Conservation (phyloP, 2,888 invertebrate species). For the Lasioglossum pauxillum region DNA sequence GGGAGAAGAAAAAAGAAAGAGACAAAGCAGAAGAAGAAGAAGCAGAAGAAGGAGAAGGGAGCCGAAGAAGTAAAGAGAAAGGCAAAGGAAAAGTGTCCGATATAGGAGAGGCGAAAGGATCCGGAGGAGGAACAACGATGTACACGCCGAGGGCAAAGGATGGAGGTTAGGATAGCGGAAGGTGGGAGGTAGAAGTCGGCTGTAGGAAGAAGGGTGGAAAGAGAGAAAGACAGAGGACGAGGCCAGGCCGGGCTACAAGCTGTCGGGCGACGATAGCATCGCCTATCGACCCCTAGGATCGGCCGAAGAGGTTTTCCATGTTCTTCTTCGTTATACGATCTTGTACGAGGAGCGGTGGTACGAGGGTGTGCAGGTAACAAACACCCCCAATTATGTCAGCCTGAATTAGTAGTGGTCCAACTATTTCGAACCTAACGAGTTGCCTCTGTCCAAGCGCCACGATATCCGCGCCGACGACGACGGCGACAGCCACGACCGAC, state of each 20-base stretch:
- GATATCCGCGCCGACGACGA: slow-evolving; percentile 5
- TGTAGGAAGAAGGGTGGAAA: slow-evolving; percentile 38
- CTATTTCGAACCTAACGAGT: slow-evolving; percentile 82
- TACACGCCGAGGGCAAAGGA: slow-evolving; percentile 40
- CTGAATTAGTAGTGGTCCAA: slow-evolving; percentile 83
- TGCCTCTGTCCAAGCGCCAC: slow-evolving; percentile 63
- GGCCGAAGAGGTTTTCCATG: slow-evolving; percentile 84
- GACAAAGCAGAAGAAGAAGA: slow-evolving; percentile 28
- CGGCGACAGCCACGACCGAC: background rate
- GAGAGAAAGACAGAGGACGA: slow-evolving; percentile 63
- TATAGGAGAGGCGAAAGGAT: slow-evolving; percentile 43
- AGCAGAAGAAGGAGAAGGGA: slow-evolving; percentile 22
- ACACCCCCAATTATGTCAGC: slow-evolving; percentile 84
- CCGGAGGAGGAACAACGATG: slow-evolving; percentile 49
- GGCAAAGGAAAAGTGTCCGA: slow-evolving; percentile 40
- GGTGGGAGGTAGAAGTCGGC: slow-evolving; percentile 42
- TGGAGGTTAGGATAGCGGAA: slow-evolving; percentile 47
- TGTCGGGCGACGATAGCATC: slow-evolving; percentile 83
- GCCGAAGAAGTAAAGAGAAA: slow-evolving; percentile 28
- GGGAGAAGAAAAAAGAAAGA: background rate
- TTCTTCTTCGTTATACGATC: slow-evolving; percentile 84
- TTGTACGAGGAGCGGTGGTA: slow-evolving; percentile 78
- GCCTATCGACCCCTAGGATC: slow-evolving; percentile 83
- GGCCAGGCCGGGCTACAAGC: slow-evolving; percentile 80
- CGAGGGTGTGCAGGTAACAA: slow-evolving; percentile 83